Base-by-base conservation (phyloP, 2,888 invertebrate genomes). In the Endomychus coccineus region DNA sequence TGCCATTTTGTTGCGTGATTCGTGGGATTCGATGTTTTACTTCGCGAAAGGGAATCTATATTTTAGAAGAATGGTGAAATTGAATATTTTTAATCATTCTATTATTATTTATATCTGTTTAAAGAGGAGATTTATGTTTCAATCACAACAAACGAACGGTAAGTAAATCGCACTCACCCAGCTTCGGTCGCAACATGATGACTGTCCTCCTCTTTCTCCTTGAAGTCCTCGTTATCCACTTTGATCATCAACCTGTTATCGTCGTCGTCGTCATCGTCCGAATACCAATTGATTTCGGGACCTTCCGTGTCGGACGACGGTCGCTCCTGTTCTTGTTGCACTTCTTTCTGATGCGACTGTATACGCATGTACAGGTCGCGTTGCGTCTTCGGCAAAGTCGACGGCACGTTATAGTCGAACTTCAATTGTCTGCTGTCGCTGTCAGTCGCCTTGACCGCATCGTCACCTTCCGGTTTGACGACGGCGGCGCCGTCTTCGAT, bases 211-310 rank as follows among this genome's bases (percentile, higher is more conserved):
- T 19, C 31, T 17, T 19, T 31, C 48, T 39, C 49, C 30, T 40
- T 52, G 40, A 16, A 40, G 11, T 62, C 61, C 4, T 64, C 64
- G 31, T 52, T 59, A 37, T 64, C 67, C 13, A 55, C 69, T 34
- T 68, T 61, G 16, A 66, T 66, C 9, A 59, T 64, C 38, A 66
- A 45, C 13, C 59, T 50, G 36, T 58, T 54, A 28, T 58, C 58
- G 16, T 48, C 48, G 19, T 81, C 83, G 51, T 80, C 81, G 49
- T 83, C 83, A 49, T 85, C 85, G 57, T 84, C 85, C 2, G 85
- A 86, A 57, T 86, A 87, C 81, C 86, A 86, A 62, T 81, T 78
- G 37, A 61, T 61, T 34, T 59, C 59, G 25, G 51, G 51, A 3
- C 54, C 55, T 9, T 59, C 52, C 14, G 39, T 42, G 12, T 49